Evolutionary conservation across 2,113 vertebrate species (phyloP).

Genomic region (Bufo bufo): DNA sequence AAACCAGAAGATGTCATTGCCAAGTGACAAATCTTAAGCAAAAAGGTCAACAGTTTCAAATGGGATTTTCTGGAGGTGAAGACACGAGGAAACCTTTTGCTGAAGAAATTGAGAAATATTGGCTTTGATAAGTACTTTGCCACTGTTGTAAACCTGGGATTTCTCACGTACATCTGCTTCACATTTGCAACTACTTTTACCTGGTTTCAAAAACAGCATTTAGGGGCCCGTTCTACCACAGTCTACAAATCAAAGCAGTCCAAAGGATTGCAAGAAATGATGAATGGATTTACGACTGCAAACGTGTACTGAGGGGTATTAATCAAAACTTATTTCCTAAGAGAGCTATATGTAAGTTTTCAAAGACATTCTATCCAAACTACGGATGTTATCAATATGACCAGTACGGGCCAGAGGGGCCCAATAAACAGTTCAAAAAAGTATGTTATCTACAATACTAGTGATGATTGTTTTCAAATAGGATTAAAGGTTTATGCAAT

Average conservation of each 20-base stretch:
- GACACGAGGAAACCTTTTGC: conserved; percentile 53
- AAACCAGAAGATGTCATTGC: conserved; percentile 33
- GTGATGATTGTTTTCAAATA: neutral
- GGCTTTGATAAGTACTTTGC: conserved; percentile 56
- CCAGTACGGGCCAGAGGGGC: conserved; percentile 33
- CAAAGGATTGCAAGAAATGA: conserved; percentile 46
- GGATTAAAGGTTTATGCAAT: neutral
- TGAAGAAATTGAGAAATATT: conserved; percentile 54
- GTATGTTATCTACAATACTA: neutral
- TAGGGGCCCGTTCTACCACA: conserved; percentile 49
- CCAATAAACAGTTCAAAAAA: conserved; percentile 9
- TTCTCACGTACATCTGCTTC: conserved; percentile 53
- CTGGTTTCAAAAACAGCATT: conserved; percentile 55
- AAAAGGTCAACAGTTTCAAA: conserved; percentile 48
- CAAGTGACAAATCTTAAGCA: conserved; percentile 44
- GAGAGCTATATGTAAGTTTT: conserved; percentile 35
- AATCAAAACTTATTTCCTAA: conserved; percentile 45
- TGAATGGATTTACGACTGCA: conserved; percentile 41
- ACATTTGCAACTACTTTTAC: conserved; percentile 49
- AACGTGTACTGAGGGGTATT: conserved; percentile 36
- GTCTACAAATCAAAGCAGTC: conserved; percentile 53
- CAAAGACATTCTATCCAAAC: conserved; percentile 50
- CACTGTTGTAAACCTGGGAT: conserved; percentile 53
- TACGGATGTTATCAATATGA: conserved; percentile 54
- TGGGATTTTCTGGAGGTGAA: conserved; percentile 23